Evolutionary conservation across 2,888 invertebrate genomes (phyloP).

Genomic region (Pinctada fucata): DNA sequence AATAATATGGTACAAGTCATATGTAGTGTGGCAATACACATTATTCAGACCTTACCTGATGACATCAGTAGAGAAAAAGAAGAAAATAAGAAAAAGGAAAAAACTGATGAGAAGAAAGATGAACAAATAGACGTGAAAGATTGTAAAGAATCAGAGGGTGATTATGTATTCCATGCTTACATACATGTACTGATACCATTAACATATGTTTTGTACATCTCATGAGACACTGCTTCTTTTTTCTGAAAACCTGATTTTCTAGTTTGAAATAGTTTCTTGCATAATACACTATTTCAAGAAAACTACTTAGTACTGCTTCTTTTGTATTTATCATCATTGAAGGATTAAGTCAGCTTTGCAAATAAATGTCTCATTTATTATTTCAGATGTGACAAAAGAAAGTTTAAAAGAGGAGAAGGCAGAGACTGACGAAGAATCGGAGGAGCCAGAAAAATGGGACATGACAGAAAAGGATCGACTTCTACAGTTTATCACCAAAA

Average conservation of each 20-base stretch:
- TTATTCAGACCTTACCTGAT: conserved; percentile 80
- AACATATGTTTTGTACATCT: no score
- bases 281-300: no score
- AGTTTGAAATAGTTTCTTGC: no score
- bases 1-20: conserved; percentile 92
- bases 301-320: no score
- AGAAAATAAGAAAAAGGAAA: conserved; percentile 44
- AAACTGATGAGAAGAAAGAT: conserved; percentile 38
- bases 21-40: conserved; percentile 88
- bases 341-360: no score
- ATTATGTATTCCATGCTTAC: no score
- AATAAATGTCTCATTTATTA: no score
- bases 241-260: no score
- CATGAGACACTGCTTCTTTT: no score
- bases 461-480: conserved; percentile 92
- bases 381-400: conserved; percentile 27
- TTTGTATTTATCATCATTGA: no score
- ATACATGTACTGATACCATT: no score
- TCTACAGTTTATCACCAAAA: conserved; percentile 91
- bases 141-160: conserved; percentile 23
- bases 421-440: conserved; percentile 32
- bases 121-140: conserved; percentile 23
- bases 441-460: conserved; percentile 80
- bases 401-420: conserved; percentile 52
- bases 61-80: conserved; percentile 56